phyloP scores from a whole-genome alignment of 2,888 invertebrate species.

The Stenodera caucasica region DNA sequence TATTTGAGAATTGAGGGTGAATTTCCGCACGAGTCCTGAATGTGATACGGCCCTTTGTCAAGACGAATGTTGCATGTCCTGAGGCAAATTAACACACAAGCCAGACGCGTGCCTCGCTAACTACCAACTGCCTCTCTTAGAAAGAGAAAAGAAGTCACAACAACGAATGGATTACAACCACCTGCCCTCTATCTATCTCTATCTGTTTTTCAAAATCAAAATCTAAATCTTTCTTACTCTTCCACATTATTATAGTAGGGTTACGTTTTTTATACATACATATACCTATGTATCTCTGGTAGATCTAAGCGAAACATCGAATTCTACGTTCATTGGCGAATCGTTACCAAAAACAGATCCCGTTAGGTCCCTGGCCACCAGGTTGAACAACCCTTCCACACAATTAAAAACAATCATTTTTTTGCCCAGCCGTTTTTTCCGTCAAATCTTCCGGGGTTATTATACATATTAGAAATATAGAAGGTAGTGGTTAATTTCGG shows the following conservation, averaged over 20 bases:
- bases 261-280: too few species aligned
- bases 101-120: conserved; percentile 48
- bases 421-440: conserved; percentile 24
- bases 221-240: not conserved
- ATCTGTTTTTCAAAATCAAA: conserved; percentile 8
- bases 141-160: conserved; percentile 47
- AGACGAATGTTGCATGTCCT: conserved; percentile 27
- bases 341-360: conserved; percentile 35
- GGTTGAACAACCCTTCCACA: conserved; percentile 51
- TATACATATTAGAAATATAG: too few species aligned
- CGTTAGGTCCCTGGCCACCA: conserved; percentile 45
- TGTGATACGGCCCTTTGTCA: conserved; percentile 20
- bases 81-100: conserved; percentile 41
- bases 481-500: conserved; percentile 7
- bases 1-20: not conserved
- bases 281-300: not conserved
- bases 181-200: conserved; percentile 23
- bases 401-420: conserved; percentile 24
- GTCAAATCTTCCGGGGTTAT: conserved; percentile 42
- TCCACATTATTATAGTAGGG: too few species aligned
- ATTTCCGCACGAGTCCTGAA: not conserved
- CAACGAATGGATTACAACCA: conserved; percentile 26
- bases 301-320: conserved; percentile 32
- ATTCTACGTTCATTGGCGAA: conserved; percentile 42
- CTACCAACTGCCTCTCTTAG: conserved; percentile 45